Conservation (phyloP, 1,140 invertebrate species). For the Apis florea region DNA sequence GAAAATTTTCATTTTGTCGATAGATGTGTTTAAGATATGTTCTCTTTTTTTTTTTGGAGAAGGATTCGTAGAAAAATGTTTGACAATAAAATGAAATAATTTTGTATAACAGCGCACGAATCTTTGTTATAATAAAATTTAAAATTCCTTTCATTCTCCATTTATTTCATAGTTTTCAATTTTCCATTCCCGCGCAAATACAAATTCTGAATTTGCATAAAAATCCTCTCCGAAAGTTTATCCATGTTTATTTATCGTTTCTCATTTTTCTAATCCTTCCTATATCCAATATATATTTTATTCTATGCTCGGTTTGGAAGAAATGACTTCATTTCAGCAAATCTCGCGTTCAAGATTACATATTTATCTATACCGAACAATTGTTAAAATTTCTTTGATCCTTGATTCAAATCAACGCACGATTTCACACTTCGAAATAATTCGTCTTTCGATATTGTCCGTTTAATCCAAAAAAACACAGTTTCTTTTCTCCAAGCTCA, state of each 20-base stretch:
- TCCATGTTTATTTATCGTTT: neutral
- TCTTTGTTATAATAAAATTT: neutral
- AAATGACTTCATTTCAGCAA: no score
- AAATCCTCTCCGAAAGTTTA: neutral
- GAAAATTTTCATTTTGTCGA: neutral
- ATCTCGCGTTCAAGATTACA: no score
- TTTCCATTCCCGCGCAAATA: neutral
- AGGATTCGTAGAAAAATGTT: neutral
- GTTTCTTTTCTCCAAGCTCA: no score
- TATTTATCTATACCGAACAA: no score
- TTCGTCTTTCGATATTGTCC: no score
- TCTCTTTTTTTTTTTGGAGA: neutral
- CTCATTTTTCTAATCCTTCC: neutral
- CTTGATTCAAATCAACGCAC: no score
- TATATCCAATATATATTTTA: neutral
- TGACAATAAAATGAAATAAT: neutral
- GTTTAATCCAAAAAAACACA: no score
- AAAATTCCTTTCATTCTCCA: neutral
- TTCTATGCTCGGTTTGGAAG: no score
- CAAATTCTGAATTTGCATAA: neutral
- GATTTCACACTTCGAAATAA: no score
- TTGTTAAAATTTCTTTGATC: no score
- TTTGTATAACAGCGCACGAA: neutral
- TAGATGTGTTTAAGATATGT: neutral
- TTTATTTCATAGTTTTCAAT: no score